Evolutionary conservation across 2,888 invertebrate genomes (phyloP).

Genomic region (Stenodema calcarata): DNA sequence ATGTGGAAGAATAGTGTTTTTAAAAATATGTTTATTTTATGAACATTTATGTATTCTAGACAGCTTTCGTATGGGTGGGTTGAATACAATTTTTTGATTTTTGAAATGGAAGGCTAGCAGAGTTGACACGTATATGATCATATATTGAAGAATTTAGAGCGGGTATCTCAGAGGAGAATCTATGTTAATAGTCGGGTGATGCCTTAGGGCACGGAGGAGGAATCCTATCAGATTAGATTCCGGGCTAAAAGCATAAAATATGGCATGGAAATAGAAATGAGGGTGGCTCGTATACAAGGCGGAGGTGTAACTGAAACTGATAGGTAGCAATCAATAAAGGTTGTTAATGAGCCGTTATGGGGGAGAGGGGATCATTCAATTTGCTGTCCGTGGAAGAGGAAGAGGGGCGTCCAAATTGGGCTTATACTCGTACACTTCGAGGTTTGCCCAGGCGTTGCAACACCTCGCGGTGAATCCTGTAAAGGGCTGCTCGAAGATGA

Average conservation of each 20-base stretch:
- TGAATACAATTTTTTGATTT: too few relatives aligned
- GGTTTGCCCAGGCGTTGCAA: not conserved
- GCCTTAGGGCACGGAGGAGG: not conserved
- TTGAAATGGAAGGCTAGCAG: too few relatives aligned
- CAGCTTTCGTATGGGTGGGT: too few relatives aligned
- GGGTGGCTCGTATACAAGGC: not conserved
- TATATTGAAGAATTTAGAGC: not conserved
- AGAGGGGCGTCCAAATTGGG: not conserved
- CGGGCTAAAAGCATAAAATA: not conserved
- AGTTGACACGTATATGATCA: too few relatives aligned
- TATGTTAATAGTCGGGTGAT: not conserved
- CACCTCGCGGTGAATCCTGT: not conserved
- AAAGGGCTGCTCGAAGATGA: not conserved
- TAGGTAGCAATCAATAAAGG: constrained; percentile 9
- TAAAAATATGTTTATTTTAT: too few relatives aligned
- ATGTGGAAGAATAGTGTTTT: too few relatives aligned
- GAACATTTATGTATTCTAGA: too few relatives aligned
- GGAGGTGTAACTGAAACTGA: constrained; percentile 5
- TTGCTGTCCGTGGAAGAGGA: not conserved
- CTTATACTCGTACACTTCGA: not conserved
- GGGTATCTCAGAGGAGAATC: not conserved
- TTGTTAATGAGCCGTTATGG: constrained; percentile 2
- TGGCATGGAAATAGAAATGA: not conserved
- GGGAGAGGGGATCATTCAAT: not conserved
- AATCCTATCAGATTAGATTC: not conserved